Evolutionary conservation across 1,140 invertebrate species (phyloP).

Genomic region (Cheumatopsyche charites): DNA sequence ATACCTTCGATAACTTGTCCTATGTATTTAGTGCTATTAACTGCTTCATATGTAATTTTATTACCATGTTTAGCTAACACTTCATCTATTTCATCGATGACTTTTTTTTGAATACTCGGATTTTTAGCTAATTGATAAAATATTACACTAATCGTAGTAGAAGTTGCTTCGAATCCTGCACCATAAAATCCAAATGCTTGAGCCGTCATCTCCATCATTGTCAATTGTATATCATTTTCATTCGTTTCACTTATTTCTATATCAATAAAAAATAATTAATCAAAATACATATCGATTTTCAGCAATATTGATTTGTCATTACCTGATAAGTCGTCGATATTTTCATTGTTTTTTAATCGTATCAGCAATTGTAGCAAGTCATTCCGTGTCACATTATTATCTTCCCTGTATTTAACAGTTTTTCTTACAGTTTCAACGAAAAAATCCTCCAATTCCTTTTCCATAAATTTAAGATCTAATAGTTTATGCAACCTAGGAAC

Average conservation of each 20-base stretch:
- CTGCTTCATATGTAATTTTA: slow-evolving; percentile 60
- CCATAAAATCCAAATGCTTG: slow-evolving; percentile 51
- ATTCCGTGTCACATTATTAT: slow-evolving; percentile 58
- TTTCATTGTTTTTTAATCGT: slow-evolving; percentile 59
- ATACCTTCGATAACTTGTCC: slow-evolving; percentile 55
- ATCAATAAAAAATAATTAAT: background rate
- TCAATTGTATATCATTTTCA: background rate
- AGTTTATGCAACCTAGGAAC: slow-evolving; percentile 15
- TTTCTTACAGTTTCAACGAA: slow-evolving; percentile 57
- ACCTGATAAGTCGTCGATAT: no score
- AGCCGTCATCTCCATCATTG: background rate
- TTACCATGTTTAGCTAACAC: slow-evolving; percentile 53
- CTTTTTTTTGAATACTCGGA: slow-evolving; percentile 59
- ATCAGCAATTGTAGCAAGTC: slow-evolving; percentile 66
- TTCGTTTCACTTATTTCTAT: background rate
- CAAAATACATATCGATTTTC: background rate
- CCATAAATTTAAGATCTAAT: slow-evolving; percentile 37
- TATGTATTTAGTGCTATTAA: slow-evolving; percentile 53
- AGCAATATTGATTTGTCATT: background rate
- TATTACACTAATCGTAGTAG: slow-evolving; percentile 53
- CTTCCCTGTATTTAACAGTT: slow-evolving; percentile 58
- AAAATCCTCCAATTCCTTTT: slow-evolving; percentile 56
- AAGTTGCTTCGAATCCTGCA: slow-evolving; percentile 53
- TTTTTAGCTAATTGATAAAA: slow-evolving; percentile 61
- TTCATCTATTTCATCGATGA: slow-evolving; percentile 49